These are phyloP conservation scores for Sardinella longiceps DNA, from an alignment of 2,797 vertebrate genomes.

Conservation along the genomic window DNA sequence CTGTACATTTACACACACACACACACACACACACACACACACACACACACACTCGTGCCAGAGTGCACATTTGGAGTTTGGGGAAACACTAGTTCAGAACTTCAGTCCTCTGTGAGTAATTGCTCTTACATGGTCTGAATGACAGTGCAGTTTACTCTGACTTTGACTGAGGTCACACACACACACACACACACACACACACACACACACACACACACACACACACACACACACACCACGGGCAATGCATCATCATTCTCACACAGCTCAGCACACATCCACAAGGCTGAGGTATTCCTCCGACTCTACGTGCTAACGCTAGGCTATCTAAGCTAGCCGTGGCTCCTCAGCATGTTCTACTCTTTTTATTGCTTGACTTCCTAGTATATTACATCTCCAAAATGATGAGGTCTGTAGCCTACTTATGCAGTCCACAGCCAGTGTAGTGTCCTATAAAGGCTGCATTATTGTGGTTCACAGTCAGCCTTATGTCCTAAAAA, in stretches of 20 bases:
- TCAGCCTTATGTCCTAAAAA: background rate
- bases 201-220: background rate
- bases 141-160: too few species aligned
- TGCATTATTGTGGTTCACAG: background rate
- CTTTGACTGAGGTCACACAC: too few species aligned
- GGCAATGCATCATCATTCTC: background rate
- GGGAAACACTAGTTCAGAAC: too few species aligned
- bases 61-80: too few species aligned
- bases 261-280: background rate
- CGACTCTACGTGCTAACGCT: background rate
- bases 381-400: too few species aligned
- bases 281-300: background rate
- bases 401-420: too few species aligned
- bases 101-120: too few species aligned
- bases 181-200: background rate
- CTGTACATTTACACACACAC: constrained; percentile 9
- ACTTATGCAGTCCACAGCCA: too few species aligned
- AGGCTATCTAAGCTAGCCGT: too few species aligned
- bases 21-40: background rate
- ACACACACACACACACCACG: background rate
- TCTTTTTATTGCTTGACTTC: background rate
- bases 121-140: too few species aligned
- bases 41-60: background rate
- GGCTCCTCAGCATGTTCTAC: background rate
- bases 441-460: background rate